phyloP scores from a whole-genome alignment of 2,888 invertebrate species.

The Trissonchulus sp. region DNA sequence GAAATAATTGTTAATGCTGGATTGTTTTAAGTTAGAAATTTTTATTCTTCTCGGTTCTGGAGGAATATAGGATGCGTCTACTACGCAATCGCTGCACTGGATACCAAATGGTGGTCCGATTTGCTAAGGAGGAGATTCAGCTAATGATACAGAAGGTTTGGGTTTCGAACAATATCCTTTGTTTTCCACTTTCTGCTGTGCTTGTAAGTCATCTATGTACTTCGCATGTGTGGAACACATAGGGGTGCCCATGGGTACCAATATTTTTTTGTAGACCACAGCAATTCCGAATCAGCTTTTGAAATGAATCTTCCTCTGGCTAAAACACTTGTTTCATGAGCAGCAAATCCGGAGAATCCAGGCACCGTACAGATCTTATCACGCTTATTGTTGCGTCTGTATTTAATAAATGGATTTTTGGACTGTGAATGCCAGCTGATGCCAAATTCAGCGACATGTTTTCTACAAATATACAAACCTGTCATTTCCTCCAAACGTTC shows the following conservation, averaged over 20 bases:
- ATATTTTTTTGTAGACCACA: not conserved
- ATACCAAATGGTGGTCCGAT: not conserved
- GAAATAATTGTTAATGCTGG: not conserved
- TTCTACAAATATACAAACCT: not conserved
- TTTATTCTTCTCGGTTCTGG: not conserved
- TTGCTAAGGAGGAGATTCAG: not conserved
- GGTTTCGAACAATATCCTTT: not conserved
- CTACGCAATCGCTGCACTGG: not conserved
- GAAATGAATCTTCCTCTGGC: not conserved
- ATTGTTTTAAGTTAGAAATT: not conserved
- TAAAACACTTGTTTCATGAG: too few relatives aligned
- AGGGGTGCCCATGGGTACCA: not conserved
- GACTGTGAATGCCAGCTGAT: not conserved
- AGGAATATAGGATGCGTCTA: not conserved
- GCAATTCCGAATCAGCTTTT: not conserved
- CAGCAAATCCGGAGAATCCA: not conserved
- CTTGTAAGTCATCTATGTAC: not conserved
- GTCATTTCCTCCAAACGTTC: not conserved
- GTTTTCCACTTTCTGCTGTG: not conserved
- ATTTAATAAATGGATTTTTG: not conserved
- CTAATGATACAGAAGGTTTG: not conserved
- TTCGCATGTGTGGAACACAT: not conserved
- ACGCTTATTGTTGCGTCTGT: not conserved
- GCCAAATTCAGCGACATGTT: not conserved
- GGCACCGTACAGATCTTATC: not conserved